Evolutionary conservation across 1,140 invertebrate species (phyloP), one percentile per base, ranked within the genome.

Genomic region (Aplysia californica): DNA sequence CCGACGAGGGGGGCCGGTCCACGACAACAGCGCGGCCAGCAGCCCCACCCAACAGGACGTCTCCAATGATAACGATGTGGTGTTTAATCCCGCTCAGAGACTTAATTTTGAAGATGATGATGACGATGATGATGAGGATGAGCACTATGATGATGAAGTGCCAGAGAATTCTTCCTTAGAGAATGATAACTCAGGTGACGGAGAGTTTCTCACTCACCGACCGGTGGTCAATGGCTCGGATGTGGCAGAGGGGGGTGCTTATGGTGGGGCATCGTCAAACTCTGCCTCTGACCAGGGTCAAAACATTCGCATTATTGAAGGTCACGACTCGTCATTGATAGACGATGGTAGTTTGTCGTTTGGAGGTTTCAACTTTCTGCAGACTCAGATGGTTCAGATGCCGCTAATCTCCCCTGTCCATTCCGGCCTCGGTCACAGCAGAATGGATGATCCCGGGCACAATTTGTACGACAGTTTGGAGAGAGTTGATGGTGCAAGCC

Each of bases 401-500:
- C 78, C 75, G 56, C 23, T 41, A 2, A 23, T 68, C 31, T 59
- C 33, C 18, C 71, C 39, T 38, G 55, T 29, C 15, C 33, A 59
- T 29, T n/a, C 50, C 10, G 39, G 21, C n/a, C n/a, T 26, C 21
- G 50, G n/a, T 38, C 39, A 15, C 36, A 71, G 38, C 67, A 77
- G 58, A 31, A 39, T 35, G 23, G 68, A 75, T n/a, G 68, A 76
- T 23, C 35, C 59, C 0, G 55, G 50, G 1, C 75, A 78, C 15
- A 77, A 79, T 67, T 33, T 81, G 23, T 81, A 79, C 55, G 80
- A 81, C 59, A 81, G 80, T 36, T 39, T 81, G 33, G 80, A 81
- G 41, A 76, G 75, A 36, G 69, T 77, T 31, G 80, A 81, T 61
- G 77, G 64, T 1, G 33, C 71, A 23, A 68, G 67, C 26, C 26